Percentiles rank a stretch among this genome's conserved stretches.
These are phyloP conservation scores for Musca domestica DNA, from an alignment of 1,140 invertebrate genomes.

Conservation along the genomic window DNA sequence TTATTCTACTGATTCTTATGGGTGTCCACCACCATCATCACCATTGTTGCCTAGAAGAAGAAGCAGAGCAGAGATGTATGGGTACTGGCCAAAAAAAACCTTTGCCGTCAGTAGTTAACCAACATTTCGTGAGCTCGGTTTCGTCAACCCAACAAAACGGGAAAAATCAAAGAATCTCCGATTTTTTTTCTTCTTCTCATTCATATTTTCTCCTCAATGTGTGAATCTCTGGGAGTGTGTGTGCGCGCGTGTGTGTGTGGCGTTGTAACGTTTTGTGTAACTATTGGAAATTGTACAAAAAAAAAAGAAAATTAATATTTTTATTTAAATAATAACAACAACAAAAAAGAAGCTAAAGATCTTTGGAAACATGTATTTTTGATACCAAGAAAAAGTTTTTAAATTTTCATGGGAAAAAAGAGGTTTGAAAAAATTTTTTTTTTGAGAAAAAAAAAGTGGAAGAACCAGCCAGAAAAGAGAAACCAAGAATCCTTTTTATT, in stretches of 20 bases:
- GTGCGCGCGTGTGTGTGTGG: no score
- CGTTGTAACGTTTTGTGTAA: no score
- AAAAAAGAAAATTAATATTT: slow-evolving; percentile 1
- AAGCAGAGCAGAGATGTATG: not conserved
- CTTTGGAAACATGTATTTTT: not conserved
- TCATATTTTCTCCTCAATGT: no score
- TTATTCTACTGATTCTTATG: no score
- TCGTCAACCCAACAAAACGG: not conserved
- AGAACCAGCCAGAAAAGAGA: slow-evolving; percentile 2
- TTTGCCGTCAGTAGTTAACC: slow-evolving; percentile 9
- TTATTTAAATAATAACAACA: not conserved
- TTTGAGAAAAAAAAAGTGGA: not conserved
- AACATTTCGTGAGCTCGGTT: slow-evolving; percentile 17
- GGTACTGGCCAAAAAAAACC: slow-evolving; percentile 7
- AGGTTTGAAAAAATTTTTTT: not conserved
- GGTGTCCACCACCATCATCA: no score
- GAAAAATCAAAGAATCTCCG: no score
- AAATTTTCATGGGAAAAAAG: not conserved
- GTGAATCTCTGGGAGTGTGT: no score
- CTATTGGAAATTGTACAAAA: not conserved
- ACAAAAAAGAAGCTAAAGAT: not conserved
- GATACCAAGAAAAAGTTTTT: not conserved
- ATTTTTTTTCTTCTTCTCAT: no score
- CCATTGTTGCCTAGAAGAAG: no score
- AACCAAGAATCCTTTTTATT: slow-evolving; percentile 2